Evolutionary conservation across 2,797 vertebrate species (phyloP).

Genomic region (Microctenopoma lineatum): DNA sequence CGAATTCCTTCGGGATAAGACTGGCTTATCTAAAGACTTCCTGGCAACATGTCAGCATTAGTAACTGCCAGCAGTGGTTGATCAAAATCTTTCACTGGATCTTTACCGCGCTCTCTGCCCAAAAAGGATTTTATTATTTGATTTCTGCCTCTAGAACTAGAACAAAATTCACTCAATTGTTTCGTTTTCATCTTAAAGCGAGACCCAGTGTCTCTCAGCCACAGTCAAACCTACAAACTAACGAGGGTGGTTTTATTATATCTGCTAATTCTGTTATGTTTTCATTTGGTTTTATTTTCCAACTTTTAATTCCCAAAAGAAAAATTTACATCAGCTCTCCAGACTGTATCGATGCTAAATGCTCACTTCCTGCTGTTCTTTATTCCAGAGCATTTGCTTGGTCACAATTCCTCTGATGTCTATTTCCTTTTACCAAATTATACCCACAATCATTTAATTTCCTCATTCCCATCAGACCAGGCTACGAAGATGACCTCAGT

Average conservation of each 20-base stretch:
- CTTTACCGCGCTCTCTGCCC: slow-evolving; percentile 26
- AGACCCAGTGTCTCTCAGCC: slow-evolving; percentile 15
- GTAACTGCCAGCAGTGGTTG: slow-evolving; percentile 45
- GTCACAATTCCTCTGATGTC: slow-evolving; percentile 31
- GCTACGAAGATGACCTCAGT: slow-evolving; percentile 1
- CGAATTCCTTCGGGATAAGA: slow-evolving; percentile 52
- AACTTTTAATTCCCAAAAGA: no score
- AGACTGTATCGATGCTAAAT: no score
- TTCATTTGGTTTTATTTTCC: neutral
- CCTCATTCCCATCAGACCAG: slow-evolving; percentile 6
- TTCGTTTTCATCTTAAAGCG: slow-evolving; percentile 18
- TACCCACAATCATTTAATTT: slow-evolving; percentile 37
- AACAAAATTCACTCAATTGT: slow-evolving; percentile 26
- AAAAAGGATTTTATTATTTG: slow-evolving; percentile 24
- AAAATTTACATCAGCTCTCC: neutral
- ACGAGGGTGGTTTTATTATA: slow-evolving; percentile 11
- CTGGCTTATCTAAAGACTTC: slow-evolving; percentile 43
- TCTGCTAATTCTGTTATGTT: slow-evolving; percentile 12
- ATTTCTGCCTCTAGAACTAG: slow-evolving; percentile 14
- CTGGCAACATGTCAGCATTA: slow-evolving; percentile 46
- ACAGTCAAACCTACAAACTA: slow-evolving; percentile 24
- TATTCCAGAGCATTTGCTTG: slow-evolving; percentile 11
- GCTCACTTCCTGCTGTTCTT: slow-evolving; percentile 2
- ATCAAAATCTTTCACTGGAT: slow-evolving; percentile 43
- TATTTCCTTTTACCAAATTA: slow-evolving; percentile 56